phyloP scores from a whole-genome alignment of 2,113 vertebrate genomes.

The Gymnocephalus cernua region DNA sequence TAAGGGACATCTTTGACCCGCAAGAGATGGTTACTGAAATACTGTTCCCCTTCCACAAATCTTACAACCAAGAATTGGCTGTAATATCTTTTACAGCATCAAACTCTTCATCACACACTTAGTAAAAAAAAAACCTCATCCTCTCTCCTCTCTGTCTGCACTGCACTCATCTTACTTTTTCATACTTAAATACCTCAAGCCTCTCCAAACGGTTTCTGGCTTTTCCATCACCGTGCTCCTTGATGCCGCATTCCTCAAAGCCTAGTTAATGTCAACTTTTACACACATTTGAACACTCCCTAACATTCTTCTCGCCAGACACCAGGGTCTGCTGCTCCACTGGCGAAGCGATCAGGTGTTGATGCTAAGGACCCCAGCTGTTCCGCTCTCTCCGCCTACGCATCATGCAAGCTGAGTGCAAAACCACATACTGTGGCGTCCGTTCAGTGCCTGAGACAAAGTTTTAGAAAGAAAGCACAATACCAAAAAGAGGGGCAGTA shows the following conservation, averaged over 20 bases:
- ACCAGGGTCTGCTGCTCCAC: slow-evolving; percentile 49
- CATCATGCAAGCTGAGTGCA: slow-evolving; percentile 32
- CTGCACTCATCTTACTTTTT: slow-evolving; percentile 22
- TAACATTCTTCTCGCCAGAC: slow-evolving; percentile 68
- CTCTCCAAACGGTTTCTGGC: slow-evolving; percentile 43
- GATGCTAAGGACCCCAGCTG: slow-evolving; percentile 64
- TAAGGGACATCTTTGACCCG: slow-evolving; percentile 3
- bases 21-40: slow-evolving; percentile 14
- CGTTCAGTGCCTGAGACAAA: slow-evolving; percentile 11
- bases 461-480: not conserved
- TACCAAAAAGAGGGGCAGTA: not conserved
- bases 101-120: slow-evolving; percentile 40
- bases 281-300: slow-evolving; percentile 72
- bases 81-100: slow-evolving; percentile 11
- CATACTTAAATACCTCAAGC: slow-evolving; percentile 20
- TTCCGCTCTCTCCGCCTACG: slow-evolving; percentile 24
- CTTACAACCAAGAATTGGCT: slow-evolving; percentile 17
- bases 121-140: slow-evolving; percentile 19
- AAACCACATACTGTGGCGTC: slow-evolving; percentile 35
- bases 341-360: slow-evolving; percentile 73
- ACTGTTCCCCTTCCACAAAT: not conserved
- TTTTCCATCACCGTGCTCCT: slow-evolving; percentile 56
- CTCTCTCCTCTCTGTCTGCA: slow-evolving; percentile 3
- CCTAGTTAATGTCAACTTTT: slow-evolving; percentile 67
- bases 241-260: slow-evolving; percentile 65